Base-by-base conservation (phyloP, 2,113 vertebrate species). In the Fulica atra region DNA sequence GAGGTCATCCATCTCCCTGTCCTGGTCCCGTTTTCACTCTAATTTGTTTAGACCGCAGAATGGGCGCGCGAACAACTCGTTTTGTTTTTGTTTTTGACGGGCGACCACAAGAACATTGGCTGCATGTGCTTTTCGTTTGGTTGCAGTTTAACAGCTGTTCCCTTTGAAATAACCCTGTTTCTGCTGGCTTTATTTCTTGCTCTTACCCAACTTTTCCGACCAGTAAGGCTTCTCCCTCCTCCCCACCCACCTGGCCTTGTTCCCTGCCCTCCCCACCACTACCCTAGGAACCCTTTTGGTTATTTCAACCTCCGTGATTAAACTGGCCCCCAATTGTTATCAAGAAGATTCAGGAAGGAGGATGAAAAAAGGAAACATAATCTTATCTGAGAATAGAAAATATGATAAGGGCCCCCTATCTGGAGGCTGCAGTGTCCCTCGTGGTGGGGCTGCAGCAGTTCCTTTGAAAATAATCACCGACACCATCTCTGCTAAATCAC, bases 351-450 rank as follows among this genome's bases (percentile, higher is more conserved):
- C 97, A 98, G 97, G 97, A 97, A 97, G 90, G 93, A 97, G 96
- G 95, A 97, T 97, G 96, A 97, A 95, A 97, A 98, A 97, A 97
- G 95, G 96, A 97, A 97, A 97, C 93, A 97, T 96, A 96, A 97
- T 97, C 97, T 98, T 98, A 98, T 98, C 97, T 97, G 89, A 92
- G 95, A 97, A 96, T 89, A 96, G 97, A 97, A 97, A 97, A 96
- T 97, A 97, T 96, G 97, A 97, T 97, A 97, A 97, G 96, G 94
- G 95, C 93, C 97, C 95, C 96, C 95, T 97, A 98, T 98, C 97
- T 98, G 95, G 89, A 96, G 94, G 90, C 94, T 97, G 95, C 97
- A 98, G 96, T 97, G 97, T 97, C 97, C 95, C 97, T 97, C 80
- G 95, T 97, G 97, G 97, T 97, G 93, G 97, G 97, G 94, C 94